Evolutionary conservation across 2,888 invertebrate species (phyloP).

Genomic region (Enchytraeus crypticus): DNA sequence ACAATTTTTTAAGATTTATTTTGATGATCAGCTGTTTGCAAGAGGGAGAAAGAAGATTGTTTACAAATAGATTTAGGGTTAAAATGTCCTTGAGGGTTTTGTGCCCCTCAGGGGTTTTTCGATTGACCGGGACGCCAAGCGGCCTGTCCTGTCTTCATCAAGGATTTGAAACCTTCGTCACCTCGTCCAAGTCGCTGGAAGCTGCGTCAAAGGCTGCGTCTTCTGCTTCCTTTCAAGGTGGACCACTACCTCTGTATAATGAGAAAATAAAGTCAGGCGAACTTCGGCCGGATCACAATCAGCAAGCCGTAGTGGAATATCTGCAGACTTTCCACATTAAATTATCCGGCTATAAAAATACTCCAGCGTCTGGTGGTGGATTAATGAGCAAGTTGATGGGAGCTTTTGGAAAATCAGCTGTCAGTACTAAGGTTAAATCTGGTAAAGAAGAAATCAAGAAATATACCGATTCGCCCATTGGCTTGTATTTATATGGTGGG

Average conservation of each 20-base stretch:
- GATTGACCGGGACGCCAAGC: too few species aligned
- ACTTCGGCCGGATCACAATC: conserved; percentile 61
- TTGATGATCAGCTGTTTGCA: too few species aligned
- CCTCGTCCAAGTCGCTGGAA: too few species aligned
- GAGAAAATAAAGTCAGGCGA: conserved; percentile 54
- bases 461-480: conserved; percentile 29
- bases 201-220: too few species aligned
- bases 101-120: too few species aligned
- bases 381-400: neutral
- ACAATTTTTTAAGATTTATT: too few species aligned
- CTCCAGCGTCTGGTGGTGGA: neutral
- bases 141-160: too few species aligned
- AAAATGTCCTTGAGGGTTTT: too few species aligned
- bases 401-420: neutral
- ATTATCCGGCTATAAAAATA: neutral
- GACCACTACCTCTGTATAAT: conserved; percentile 32
- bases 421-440: neutral
- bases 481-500: conserved; percentile 43
- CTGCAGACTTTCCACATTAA: conserved; percentile 60
- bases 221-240: too few species aligned
- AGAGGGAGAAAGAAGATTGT: too few species aligned
- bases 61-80: too few species aligned
- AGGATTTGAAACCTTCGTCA: too few species aligned
- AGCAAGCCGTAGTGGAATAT: conserved; percentile 61
- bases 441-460: conserved; percentile 6